Percentiles rank a stretch among this genome's conserved stretches.
phyloP scores from a whole-genome alignment of 2,113 vertebrate species.

The Chaenogobius annularis region DNA sequence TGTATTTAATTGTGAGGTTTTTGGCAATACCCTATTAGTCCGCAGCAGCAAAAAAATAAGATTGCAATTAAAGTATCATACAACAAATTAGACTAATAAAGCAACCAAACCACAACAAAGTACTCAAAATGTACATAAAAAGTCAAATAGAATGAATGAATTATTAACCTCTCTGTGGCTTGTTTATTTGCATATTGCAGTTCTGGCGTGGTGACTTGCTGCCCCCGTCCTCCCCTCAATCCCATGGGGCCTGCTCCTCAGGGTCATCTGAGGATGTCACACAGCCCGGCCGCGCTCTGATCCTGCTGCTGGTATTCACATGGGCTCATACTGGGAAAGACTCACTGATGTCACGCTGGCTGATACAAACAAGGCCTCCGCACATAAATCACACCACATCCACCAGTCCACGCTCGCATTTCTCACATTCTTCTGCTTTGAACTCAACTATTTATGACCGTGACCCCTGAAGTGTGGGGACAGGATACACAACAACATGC shows the following conservation, averaged over 20 bases:
- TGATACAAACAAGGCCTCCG: constrained; percentile 34
- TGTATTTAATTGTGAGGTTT: no score
- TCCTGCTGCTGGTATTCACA: constrained; percentile 79
- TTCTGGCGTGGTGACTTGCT: constrained; percentile 2
- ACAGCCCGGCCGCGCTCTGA: constrained; percentile 37
- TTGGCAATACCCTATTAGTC: neutral
- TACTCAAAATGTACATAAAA: neutral
- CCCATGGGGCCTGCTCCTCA: constrained; percentile 64
- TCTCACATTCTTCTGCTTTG: constrained; percentile 43
- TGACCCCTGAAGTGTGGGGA: neutral
- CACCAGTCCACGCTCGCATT: constrained; percentile 14
- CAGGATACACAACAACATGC: neutral
- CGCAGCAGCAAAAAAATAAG: neutral
- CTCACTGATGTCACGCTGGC: constrained; percentile 40
- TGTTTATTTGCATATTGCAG: constrained; percentile 10
- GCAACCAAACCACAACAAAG: no score
- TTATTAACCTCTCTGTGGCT: neutral
- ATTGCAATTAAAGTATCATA: neutral
- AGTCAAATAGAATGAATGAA: neutral
- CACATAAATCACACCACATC: constrained; percentile 23
- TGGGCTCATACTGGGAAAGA: constrained; percentile 81
- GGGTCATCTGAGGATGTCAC: constrained; percentile 30
- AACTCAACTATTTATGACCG: constrained; percentile 33
- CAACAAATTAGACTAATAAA: neutral
- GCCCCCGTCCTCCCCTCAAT: constrained; percentile 54